A percentile compares a stretch with the other conserved stretches of the same genome.
phyloP scores from a whole-genome alignment of 23 tunicate genomes.

The Ciona savignyi region DNA sequence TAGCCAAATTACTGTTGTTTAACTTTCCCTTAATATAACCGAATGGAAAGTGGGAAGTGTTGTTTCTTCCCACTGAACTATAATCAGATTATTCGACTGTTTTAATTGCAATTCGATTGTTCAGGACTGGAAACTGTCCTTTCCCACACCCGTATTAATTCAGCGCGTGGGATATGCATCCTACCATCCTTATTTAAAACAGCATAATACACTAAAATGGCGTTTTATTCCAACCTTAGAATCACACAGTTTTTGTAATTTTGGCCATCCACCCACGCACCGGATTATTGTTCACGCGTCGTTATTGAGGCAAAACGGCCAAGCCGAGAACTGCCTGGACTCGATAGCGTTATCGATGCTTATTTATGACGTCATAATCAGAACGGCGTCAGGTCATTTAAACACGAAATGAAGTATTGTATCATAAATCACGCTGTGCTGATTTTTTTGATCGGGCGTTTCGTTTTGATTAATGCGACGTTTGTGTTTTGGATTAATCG shows the following conservation, averaged over 20 bases:
- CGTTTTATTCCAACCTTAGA: too few relatives aligned
- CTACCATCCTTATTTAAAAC: too few relatives aligned
- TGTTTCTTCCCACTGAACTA: neutral
- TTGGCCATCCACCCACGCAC: too few relatives aligned
- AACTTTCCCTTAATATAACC: too few relatives aligned
- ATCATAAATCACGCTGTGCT: neutral
- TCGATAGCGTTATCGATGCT: slow-evolving; percentile 8
- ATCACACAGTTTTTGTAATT: too few relatives aligned
- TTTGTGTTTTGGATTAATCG: neutral
- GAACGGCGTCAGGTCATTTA: neutral
- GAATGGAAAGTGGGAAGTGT: neutral
- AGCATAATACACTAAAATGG: too few relatives aligned
- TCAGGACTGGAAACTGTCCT: neutral
- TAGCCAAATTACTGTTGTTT: neutral
- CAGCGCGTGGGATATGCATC: neutral
- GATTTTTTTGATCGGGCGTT: neutral
- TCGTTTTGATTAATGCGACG: too few relatives aligned
- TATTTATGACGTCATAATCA: neutral
- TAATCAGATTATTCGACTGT: neutral
- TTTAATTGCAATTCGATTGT: neutral
- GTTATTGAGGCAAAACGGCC: neutral
- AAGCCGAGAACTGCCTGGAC: slow-evolving; percentile 4
- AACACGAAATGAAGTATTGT: neutral
- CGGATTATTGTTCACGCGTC: too few relatives aligned
- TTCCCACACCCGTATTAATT: neutral